Percentiles rank a stretch among this genome's conserved stretches.
These are phyloP conservation scores for Ennomos fuscantarius DNA, from an alignment of 2,888 invertebrate species.

Conservation along the genomic window DNA sequence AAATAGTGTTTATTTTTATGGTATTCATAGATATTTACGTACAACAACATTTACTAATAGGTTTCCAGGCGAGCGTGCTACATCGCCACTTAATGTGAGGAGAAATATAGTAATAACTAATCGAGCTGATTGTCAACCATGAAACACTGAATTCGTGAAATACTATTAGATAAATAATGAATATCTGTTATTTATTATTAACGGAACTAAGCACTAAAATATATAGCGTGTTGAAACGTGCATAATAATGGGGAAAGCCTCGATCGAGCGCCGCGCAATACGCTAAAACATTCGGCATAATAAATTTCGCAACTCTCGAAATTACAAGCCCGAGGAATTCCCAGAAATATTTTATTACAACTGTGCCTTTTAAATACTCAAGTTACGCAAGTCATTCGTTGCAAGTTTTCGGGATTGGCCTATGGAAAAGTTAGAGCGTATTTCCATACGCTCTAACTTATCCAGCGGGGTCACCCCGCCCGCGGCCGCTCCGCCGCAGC, in stretches of 20 bases:
- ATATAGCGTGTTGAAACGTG: constrained; percentile 7
- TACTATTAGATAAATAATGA: too few relatives aligned
- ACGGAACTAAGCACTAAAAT: too few relatives aligned
- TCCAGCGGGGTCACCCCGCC: constrained; percentile 7
- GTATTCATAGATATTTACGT: too few relatives aligned
- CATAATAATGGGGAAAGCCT: constrained; percentile 1
- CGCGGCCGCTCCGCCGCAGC: constrained; percentile 16
- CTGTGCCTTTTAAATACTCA: constrained; percentile 40
- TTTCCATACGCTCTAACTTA: constrained; percentile 29
- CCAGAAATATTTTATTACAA: constrained; percentile 34
- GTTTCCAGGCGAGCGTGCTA: too few relatives aligned
- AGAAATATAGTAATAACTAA: too few relatives aligned
- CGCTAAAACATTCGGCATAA: constrained; percentile 27
- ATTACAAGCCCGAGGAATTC: constrained; percentile 30
- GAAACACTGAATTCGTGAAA: too few relatives aligned
- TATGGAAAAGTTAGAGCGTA: constrained; percentile 33
- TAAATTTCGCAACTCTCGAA: constrained; percentile 31
- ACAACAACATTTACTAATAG: too few relatives aligned
- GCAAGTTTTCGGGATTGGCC: constrained; percentile 36
- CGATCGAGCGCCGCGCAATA: constrained; percentile 7
- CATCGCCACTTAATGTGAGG: too few relatives aligned
- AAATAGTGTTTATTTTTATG: too few relatives aligned
- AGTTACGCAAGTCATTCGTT: constrained; percentile 37
- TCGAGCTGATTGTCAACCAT: too few relatives aligned
- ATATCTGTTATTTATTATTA: too few relatives aligned